Percentiles rank a stretch among this genome's conserved stretches.
Evolutionary conservation across 2,113 vertebrate species (phyloP).

Genomic region (Crotalus tigris): DNA sequence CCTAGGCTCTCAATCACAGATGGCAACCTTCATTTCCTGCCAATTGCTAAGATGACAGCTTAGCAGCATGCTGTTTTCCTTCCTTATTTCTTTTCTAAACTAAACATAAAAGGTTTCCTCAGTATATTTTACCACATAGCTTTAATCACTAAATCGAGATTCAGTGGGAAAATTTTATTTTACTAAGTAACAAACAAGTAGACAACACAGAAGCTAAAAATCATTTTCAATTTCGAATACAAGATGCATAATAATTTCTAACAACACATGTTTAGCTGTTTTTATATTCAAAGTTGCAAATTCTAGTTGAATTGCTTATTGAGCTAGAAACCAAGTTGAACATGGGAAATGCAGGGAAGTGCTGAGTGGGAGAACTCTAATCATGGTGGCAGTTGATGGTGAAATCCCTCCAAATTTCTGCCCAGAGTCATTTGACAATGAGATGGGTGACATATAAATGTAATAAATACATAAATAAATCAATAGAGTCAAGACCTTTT

Average conservation of each 20-base stretch:
- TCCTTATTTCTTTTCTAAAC: background rate
- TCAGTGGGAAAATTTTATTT: background rate
- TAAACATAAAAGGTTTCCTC: background rate
- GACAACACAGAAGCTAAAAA: background rate
- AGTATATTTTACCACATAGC: background rate
- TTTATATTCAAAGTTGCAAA: background rate
- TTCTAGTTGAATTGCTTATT: background rate
- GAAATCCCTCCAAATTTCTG: background rate
- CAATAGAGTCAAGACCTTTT: background rate
- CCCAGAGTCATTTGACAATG: background rate
- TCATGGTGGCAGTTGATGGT: background rate
- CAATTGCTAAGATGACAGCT: background rate
- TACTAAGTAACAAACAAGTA: background rate
- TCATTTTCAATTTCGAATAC: background rate
- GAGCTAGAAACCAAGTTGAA: background rate
- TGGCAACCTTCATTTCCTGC: background rate
- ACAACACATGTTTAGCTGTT: background rate
- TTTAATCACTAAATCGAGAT: background rate
- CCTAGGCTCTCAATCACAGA: background rate
- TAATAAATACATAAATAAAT: background rate
- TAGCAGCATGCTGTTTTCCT: background rate
- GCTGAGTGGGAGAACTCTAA: background rate
- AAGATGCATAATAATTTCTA: background rate
- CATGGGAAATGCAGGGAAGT: background rate
- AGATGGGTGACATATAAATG: background rate